Base-by-base conservation (phyloP, 1,140 invertebrate genomes). In the honey bee (Apis mellifera) region DNA sequence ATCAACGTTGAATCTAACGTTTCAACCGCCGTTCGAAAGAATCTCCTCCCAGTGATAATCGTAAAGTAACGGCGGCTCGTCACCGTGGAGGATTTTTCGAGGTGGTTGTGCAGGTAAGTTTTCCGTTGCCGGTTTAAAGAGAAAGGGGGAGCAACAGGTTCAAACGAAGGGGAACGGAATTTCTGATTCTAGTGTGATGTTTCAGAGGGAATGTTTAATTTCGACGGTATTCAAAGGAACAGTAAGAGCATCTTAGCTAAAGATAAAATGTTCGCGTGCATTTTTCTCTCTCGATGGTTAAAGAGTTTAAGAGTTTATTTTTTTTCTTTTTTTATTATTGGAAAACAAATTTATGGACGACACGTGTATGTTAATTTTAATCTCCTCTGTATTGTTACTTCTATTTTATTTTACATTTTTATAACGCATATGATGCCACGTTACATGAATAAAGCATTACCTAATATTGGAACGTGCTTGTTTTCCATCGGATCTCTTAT, bases 1-100 rank as follows among this genome's bases (percentile, higher is more conserved):
- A 85, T 68, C 65, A 83, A 83, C 69, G 80, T 69, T 71, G 69
- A 71, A 78, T 68, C 68, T 75, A 60, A 32, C 32, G 32, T 32
- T 32, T 3, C 4, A 32, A 32, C 32, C 17, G 15, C 26, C 26
- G n/a, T 79, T 83, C 21, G 66, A 42, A 55, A 62, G 55, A 54
- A 4, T 32, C 55, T 48, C 5, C 1, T 19, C 17, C 32, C 55
- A n/a, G 66, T 50, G 60, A 80, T 66, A 50, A 81, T 66, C 59
- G 64, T 82, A 54, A 76, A 82, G 50, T 59, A 68, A 81, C 21
- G 32, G 2, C 32, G 32, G 23, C 64, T 19, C 5, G n/a, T 21
- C 52, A 19, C 52, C 50, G n/a, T n/a, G n/a, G n/a, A 19, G 8
- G 9, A 17, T 19, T 42, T n/a, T 23, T 21, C 21, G 32, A 19